These are phyloP conservation scores for Platysteira castanea DNA, from an alignment of 2,113 vertebrate species.

Conservation along the genomic window DNA sequence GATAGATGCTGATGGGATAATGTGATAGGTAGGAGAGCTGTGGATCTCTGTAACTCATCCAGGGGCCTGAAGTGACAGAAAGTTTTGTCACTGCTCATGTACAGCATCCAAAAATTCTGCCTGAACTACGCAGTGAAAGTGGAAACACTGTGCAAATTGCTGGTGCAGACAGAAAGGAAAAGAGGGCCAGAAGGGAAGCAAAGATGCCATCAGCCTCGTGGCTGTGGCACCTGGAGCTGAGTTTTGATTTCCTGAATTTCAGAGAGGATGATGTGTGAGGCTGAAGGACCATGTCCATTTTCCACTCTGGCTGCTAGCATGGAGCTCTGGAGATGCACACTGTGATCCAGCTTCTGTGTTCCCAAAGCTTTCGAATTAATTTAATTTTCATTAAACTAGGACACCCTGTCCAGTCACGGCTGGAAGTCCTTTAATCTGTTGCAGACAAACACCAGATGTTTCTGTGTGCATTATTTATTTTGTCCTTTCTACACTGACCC, in stretches of 20 bases:
- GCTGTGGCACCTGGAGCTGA: background rate
- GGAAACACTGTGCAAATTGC: background rate
- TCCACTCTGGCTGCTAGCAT: background rate
- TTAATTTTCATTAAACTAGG: background rate
- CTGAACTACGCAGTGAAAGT: background rate
- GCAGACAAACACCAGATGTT: background rate
- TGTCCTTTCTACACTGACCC: background rate
- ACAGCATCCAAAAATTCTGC: background rate
- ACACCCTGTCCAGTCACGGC: background rate
- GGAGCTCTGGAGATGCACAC: background rate
- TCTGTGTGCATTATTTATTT: background rate
- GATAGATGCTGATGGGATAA: background rate
- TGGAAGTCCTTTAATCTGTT: background rate
- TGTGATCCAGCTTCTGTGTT: background rate
- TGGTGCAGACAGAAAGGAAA: background rate
- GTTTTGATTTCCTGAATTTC: background rate
- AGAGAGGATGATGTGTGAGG: background rate
- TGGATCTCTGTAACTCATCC: background rate
- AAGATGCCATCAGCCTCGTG: background rate
- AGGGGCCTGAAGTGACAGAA: background rate
- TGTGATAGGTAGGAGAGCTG: background rate
- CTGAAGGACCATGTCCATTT: background rate
- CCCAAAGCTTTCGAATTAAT: background rate
- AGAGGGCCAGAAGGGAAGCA: background rate
- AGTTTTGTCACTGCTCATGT: background rate